Evolutionary conservation across 1,140 invertebrate genomes (phyloP).

Genomic region (Glomeris maerens): DNA sequence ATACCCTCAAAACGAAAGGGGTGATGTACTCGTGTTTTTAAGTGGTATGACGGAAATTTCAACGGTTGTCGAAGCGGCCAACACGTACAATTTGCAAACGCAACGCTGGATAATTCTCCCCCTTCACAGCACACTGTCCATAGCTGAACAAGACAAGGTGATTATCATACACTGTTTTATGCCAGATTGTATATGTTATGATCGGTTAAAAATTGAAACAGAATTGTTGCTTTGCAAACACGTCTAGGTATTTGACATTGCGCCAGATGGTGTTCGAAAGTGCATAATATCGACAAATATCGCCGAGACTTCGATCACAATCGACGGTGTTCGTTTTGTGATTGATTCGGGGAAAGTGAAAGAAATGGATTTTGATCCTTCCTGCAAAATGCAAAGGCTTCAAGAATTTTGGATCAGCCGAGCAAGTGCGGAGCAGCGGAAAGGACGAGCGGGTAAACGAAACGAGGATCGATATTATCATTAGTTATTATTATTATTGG

Average conservation of each 20-base stretch:
- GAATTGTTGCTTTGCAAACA: neutral
- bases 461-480: neutral
- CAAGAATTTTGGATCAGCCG: conserved; percentile 95
- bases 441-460: conserved; percentile 67
- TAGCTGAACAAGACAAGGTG: conserved; percentile 91
- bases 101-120: conserved; percentile 88
- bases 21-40: conserved; percentile 91
- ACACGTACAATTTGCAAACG: conserved; percentile 63
- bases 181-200: neutral
- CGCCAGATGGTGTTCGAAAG: conserved; percentile 88
- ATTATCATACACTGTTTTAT: conserved; percentile 10
- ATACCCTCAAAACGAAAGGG: conserved; percentile 68
- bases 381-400: conserved; percentile 68
- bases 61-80: conserved; percentile 69
- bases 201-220: neutral
- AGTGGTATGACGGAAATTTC: conserved; percentile 93
- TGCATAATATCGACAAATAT: conserved; percentile 99
- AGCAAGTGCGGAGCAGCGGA: conserved; percentile 92
- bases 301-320: conserved; percentile 97
- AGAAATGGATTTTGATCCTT: conserved; percentile 88
- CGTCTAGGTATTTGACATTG: conserved; percentile 77
- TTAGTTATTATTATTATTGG: neutral
- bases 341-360: conserved; percentile 94
- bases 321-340: conserved; percentile 96
- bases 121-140: conserved; percentile 80